A percentile compares a stretch with the other conserved stretches of the same genome.
phyloP scores from a whole-genome alignment of 2,888 invertebrate species.

The Synanthedon myopaeformis region DNA sequence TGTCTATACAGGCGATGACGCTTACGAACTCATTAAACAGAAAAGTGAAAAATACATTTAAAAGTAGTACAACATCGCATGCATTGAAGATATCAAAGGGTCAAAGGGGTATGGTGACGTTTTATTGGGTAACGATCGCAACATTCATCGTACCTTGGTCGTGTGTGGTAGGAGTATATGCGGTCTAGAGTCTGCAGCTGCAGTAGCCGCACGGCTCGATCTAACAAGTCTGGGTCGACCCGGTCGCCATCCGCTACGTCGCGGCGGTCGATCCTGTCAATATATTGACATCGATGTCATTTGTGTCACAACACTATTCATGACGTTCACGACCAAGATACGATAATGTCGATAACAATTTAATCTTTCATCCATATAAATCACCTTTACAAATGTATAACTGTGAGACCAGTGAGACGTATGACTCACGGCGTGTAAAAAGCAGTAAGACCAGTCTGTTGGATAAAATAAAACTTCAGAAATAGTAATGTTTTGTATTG shows the following conservation, averaged over 20 bases:
- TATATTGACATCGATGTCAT: constrained; percentile 56
- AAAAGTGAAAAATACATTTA: too few species aligned
- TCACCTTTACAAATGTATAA: too few species aligned
- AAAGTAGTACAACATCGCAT: too few species aligned
- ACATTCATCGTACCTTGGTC: constrained; percentile 66
- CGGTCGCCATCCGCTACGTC: constrained; percentile 52
- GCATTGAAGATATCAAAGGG: too few species aligned
- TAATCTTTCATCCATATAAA: too few species aligned
- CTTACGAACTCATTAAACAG: too few species aligned
- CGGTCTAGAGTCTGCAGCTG: constrained; percentile 70
- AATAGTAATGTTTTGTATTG: too few species aligned
- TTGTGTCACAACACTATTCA: constrained; percentile 34
- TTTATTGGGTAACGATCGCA: constrained; percentile 2
- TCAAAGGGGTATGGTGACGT: background rate
- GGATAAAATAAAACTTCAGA: too few species aligned
- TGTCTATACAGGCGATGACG: too few species aligned
- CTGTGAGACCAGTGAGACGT: too few species aligned
- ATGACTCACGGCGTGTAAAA: too few species aligned
- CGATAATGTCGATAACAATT: constrained; percentile 16
- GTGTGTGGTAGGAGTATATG: constrained; percentile 70
- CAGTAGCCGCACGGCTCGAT: constrained; percentile 67
- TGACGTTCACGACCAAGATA: constrained; percentile 42
- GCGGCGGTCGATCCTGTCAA: constrained; percentile 68
- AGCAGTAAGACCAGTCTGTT: too few species aligned
- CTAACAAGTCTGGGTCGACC: constrained; percentile 64